A percentile compares a stretch with the other conserved stretches of the same genome.
Evolutionary conservation across 2,113 vertebrate genomes (phyloP).

Genomic region (Nipponia nippon): DNA sequence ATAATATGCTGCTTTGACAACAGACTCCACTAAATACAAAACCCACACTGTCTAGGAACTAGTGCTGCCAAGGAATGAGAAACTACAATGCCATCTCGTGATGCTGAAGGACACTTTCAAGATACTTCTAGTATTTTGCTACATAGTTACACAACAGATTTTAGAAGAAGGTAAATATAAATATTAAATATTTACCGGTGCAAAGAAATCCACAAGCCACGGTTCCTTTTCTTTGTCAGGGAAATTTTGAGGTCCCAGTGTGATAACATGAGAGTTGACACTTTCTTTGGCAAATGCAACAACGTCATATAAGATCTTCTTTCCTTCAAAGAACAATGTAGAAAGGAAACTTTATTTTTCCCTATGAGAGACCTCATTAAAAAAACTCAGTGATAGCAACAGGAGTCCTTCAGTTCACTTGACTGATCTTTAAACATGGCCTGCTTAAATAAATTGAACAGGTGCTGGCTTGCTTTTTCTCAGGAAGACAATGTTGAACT

Average conservation of each 20-base stretch:
- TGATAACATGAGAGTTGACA: constrained; percentile 89
- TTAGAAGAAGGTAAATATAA: neutral
- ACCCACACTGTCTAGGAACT: neutral
- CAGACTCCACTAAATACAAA: neutral
- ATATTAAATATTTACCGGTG: constrained; percentile 81
- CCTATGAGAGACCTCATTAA: neutral
- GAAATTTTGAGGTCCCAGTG: constrained; percentile 93
- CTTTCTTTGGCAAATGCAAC: constrained; percentile 96
- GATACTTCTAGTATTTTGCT: neutral
- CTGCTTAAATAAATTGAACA: neutral
- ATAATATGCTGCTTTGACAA: neutral
- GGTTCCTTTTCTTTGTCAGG: constrained; percentile 90
- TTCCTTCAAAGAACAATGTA: constrained; percentile 75
- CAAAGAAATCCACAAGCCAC: constrained; percentile 98
- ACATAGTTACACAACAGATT: neutral
- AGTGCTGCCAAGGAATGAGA: neutral
- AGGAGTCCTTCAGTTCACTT: neutral
- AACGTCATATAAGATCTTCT: constrained; percentile 90
- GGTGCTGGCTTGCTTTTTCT: neutral
- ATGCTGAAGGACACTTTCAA: neutral
- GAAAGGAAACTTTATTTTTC: neutral
- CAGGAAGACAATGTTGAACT: neutral
- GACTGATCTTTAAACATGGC: neutral
- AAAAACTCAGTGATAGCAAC: neutral
- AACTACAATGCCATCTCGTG: neutral